A percentile compares a stretch with the other conserved stretches of the same genome.
Conservation (phyloP, 92 coral and sea anemone genomes). For the Zoanthus sociatus region DNA sequence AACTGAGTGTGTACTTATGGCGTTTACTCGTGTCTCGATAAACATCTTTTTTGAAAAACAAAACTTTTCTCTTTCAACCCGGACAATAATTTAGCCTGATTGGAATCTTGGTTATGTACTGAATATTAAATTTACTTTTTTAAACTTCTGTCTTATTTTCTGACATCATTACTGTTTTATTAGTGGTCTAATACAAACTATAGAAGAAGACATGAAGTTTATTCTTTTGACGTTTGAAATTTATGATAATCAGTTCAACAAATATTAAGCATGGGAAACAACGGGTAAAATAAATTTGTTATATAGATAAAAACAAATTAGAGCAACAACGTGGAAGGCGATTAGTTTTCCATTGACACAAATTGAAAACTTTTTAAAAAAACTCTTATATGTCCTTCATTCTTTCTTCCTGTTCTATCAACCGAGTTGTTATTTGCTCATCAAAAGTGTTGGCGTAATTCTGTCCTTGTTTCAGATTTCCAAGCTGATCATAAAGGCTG, state of each 20-base stretch:
- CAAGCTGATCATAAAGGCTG: slow-evolving; percentile 10
- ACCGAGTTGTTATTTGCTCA: slow-evolving; percentile 37
- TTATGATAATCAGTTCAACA: too few relatives aligned
- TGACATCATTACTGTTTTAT: not conserved
- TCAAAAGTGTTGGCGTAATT: too few relatives aligned
- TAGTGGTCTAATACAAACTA: too few relatives aligned
- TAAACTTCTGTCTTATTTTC: not conserved
- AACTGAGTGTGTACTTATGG: not conserved
- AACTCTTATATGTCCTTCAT: slow-evolving; percentile 55
- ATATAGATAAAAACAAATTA: too few relatives aligned
- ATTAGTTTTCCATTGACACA: too few relatives aligned
- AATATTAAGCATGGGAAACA: too few relatives aligned
- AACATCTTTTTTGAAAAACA: not conserved
- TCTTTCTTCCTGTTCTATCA: slow-evolving; percentile 56
- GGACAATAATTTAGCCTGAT: not conserved
- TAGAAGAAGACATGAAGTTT: too few relatives aligned
- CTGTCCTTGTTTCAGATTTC: not conserved
- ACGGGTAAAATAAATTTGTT: too few relatives aligned
- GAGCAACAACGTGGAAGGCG: too few relatives aligned
- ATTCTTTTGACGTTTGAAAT: too few relatives aligned
- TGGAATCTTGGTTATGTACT: not conserved
- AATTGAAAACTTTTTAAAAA: slow-evolving; percentile 9
- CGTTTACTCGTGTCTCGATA: not conserved
- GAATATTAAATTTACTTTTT: not conserved
- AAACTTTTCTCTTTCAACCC: not conserved